Evolutionary conservation across 2,888 invertebrate genomes (phyloP).

Genomic region (Acrobeloides nanus): DNA sequence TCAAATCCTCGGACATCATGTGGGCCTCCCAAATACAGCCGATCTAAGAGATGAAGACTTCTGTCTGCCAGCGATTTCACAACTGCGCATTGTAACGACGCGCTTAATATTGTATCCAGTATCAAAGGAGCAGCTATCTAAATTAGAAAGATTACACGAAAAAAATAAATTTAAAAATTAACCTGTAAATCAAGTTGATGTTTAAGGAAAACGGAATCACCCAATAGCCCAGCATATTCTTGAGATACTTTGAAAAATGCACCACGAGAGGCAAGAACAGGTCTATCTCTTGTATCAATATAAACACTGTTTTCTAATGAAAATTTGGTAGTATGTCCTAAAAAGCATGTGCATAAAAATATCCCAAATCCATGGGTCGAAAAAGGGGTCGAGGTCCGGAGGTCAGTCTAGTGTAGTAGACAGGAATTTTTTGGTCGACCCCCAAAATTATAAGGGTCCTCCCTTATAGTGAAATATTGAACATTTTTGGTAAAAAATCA

Average conservation of each 20-base stretch:
- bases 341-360: too few species aligned
- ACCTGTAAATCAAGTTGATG: conserved; percentile 65
- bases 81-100: conserved; percentile 28
- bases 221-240: conserved; percentile 82
- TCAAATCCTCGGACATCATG: conserved; percentile 75
- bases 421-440: too few species aligned
- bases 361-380: too few species aligned
- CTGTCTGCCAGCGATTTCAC: conserved; percentile 34
- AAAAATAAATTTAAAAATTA: not conserved
- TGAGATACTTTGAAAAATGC: conserved; percentile 60
- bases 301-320: conserved; percentile 72
- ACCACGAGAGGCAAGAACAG: conserved; percentile 39
- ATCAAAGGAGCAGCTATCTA: conserved; percentile 67
- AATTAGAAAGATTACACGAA: conserved; percentile 43
- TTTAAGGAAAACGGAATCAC: conserved; percentile 80
- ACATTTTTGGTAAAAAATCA: too few species aligned
- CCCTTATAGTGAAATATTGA: too few species aligned
- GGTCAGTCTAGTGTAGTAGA: too few species aligned
- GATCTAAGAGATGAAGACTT: conserved; percentile 52
- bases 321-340: conserved; percentile 82
- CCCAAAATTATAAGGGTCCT: too few species aligned
- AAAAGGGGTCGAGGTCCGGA: too few species aligned
- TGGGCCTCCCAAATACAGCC: conserved; percentile 82
- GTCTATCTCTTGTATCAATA: conserved; percentile 55
- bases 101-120: conserved; percentile 55